Conservation (phyloP, 2,113 vertebrate species). For the Lucifuga dentata region DNA sequence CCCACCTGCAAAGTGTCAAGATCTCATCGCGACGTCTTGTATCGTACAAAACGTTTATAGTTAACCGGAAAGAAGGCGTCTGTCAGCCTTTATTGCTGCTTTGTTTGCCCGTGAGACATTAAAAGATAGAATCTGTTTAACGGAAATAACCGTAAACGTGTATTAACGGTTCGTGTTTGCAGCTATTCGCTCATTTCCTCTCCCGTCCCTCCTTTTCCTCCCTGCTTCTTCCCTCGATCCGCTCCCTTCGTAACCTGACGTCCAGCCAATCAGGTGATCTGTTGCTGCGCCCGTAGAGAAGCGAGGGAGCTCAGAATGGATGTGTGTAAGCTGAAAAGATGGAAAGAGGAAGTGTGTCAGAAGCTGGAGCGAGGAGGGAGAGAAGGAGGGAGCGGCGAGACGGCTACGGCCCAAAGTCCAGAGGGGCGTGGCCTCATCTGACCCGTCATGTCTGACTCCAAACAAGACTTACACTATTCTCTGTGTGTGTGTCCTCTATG, state of each 20-base stretch:
- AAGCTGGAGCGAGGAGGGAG: background rate
- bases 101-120: slow-evolving; percentile 19
- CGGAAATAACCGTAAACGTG: background rate
- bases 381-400: slow-evolving; percentile 16
- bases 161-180: slow-evolving; percentile 21
- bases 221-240: background rate
- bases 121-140: slow-evolving; percentile 21
- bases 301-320: background rate
- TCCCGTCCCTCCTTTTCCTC: background rate
- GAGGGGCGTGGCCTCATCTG: slow-evolving; percentile 45
- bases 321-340: slow-evolving; percentile 10
- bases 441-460: slow-evolving; percentile 19
- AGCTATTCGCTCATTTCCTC: slow-evolving; percentile 47
- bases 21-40: slow-evolving; percentile 29
- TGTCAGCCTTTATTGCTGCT: slow-evolving; percentile 14
- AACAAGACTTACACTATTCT: slow-evolving; percentile 9
- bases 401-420: slow-evolving; percentile 14
- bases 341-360: slow-evolving; percentile 4
- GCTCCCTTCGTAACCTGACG: slow-evolving; percentile 9
- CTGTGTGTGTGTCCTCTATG: background rate
- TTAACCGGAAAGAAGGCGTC: slow-evolving; percentile 5
- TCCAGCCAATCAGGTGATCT: too few species aligned
- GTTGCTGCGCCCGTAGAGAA: background rate
- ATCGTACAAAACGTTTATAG: slow-evolving; percentile 2
- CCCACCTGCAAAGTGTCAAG: slow-evolving; percentile 17